Evolutionary conservation across 2,113 vertebrate species (phyloP).

Genomic region (Pelmatolapia mariae): DNA sequence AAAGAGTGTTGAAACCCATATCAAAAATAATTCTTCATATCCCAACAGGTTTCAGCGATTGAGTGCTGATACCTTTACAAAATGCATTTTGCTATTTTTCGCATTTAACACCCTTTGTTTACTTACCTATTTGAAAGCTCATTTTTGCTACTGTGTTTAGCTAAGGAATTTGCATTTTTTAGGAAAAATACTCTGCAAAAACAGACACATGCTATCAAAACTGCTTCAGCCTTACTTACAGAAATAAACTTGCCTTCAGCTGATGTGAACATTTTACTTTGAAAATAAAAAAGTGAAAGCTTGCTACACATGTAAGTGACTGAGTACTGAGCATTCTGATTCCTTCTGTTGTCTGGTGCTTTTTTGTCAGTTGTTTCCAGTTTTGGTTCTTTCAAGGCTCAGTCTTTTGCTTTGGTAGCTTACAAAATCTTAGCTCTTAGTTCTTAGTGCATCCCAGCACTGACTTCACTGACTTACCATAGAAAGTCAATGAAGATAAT

Average conservation of each 20-base stretch:
- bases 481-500: background rate
- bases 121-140: background rate
- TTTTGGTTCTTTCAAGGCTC: background rate
- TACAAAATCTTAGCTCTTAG: background rate
- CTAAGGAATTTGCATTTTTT: background rate
- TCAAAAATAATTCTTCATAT: background rate
- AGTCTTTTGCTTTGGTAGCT: background rate
- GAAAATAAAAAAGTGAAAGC: background rate
- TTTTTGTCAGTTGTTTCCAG: background rate
- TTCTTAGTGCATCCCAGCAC: background rate
- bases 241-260: background rate
- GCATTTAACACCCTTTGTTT: background rate
- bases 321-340: background rate
- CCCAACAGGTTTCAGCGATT: background rate
- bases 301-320: background rate
- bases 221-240: background rate
- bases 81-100: background rate
- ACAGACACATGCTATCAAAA: background rate
- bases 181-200: background rate
- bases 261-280: background rate
- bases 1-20: background rate
- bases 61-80: background rate
- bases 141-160: background rate
- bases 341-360: background rate
- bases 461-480: background rate